Evolutionary conservation across 2,113 vertebrate genomes (phyloP).

Genomic region (Saccopteryx bilineata): DNA sequence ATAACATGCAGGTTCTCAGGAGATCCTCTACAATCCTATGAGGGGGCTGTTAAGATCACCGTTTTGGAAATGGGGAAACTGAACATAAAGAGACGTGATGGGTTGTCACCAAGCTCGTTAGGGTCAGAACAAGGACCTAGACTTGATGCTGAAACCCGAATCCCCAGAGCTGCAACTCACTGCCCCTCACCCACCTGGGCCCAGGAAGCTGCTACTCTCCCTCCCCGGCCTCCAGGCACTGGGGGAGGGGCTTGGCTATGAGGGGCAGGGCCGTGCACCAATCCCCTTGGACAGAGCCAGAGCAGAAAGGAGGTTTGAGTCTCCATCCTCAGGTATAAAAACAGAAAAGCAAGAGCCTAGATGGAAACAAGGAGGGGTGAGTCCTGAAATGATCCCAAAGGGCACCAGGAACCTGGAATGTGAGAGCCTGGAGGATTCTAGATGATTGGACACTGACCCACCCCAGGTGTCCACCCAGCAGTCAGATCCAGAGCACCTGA

Average conservation of each 20-base stretch:
- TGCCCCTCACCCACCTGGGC: accelerated
- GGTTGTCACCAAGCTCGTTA: neutral
- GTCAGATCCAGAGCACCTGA: neutral
- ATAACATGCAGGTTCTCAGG: neutral
- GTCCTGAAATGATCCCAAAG: neutral
- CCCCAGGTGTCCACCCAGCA: neutral
- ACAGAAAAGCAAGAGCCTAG: neutral
- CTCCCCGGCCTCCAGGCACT: neutral
- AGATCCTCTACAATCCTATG: accelerated
- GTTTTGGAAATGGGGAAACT: neutral
- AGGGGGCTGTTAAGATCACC: too few species aligned
- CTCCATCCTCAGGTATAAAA: neutral
- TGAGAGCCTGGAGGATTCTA: neutral
- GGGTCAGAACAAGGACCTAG: neutral
- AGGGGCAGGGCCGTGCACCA: neutral
- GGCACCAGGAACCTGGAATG: neutral
- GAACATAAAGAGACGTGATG: neutral
- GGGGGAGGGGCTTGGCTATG: neutral
- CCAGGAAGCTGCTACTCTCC: neutral
- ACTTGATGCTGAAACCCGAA: neutral
- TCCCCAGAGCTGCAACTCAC: too few species aligned
- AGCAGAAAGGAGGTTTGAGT: neutral
- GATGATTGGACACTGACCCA: neutral
- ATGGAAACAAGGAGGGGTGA: neutral
- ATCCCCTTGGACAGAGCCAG: neutral